Evolutionary conservation across 1,140 invertebrate genomes (phyloP).

Genomic region (Papilio polyxenes): DNA sequence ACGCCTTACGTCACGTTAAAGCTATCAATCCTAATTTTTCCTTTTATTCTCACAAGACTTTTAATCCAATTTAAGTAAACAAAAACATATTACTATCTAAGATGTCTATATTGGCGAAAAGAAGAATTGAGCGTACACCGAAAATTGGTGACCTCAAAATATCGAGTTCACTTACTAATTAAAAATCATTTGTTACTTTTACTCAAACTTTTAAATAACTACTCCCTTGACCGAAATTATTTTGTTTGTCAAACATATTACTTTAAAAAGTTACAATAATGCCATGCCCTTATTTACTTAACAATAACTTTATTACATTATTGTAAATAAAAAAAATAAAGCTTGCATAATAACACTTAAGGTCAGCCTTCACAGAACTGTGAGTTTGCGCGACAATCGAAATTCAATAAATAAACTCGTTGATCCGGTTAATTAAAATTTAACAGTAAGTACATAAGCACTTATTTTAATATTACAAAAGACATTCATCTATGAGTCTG

Average conservation of each 20-base stretch:
- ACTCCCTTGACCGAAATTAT: slow-evolving; percentile 6
- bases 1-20: not conserved
- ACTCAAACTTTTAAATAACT: not conserved
- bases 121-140: not conserved
- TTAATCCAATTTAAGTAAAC: not conserved
- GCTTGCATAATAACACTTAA: slow-evolving; percentile 52
- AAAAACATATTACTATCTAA: not conserved
- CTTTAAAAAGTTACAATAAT: not conserved
- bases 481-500: not conserved
- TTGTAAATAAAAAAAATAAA: slow-evolving; percentile 47
- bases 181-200: too few species aligned
- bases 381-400: slow-evolving; percentile 63
- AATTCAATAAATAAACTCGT: slow-evolving; percentile 57
- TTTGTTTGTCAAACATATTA: not conserved
- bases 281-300: not conserved
- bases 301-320: not conserved
- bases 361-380: slow-evolving; percentile 69
- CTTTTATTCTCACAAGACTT: not conserved
- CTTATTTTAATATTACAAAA: not conserved
- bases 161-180: too few species aligned
- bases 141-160: not conserved
- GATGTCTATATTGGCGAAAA: too few species aligned
- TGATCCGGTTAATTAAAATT: slow-evolving; percentile 68
- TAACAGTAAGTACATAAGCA: slow-evolving; percentile 40
- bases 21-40: not conserved